Percentiles rank a stretch among this genome's conserved stretches.
phyloP scores from a whole-genome alignment of 2,888 invertebrate genomes.

The Axea sp. region DNA sequence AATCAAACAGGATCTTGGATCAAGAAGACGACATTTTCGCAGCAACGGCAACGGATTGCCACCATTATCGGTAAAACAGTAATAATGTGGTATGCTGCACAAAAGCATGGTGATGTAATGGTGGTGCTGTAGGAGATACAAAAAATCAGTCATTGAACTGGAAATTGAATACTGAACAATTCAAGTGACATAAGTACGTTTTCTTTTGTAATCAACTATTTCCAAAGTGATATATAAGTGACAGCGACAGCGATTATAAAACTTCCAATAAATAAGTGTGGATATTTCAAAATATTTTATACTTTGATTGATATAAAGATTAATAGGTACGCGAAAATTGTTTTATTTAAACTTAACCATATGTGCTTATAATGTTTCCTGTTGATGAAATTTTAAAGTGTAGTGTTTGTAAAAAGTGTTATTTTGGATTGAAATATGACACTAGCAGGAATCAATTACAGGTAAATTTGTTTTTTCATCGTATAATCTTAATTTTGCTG shows the following conservation, averaged over 20 bases:
- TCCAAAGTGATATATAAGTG: neutral
- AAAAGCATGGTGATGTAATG: slow-evolving; percentile 20
- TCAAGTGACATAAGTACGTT: no score
- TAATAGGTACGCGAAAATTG: neutral
- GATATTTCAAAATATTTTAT: no score
- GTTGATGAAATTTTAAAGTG: neutral
- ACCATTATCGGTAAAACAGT: slow-evolving; percentile 33
- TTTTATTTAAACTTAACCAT: neutral
- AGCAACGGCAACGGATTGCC: slow-evolving; percentile 19
- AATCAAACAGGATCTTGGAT: neutral
- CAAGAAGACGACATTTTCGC: slow-evolving; percentile 10
- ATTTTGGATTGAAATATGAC: neutral
- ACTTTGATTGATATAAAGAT: no score
- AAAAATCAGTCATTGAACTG: no score
- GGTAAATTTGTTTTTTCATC: no score
- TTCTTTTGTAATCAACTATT: no score
- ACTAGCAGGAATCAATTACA: slow-evolving; percentile 6
- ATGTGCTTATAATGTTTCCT: neutral
- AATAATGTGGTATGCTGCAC: slow-evolving; percentile 22
- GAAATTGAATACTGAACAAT: no score
- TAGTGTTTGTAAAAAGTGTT: slow-evolving; percentile 3
- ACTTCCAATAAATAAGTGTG: no score
- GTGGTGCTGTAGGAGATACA: no score
- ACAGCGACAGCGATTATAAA: neutral
- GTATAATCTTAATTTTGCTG: no score